Base-by-base conservation (phyloP, 2,888 invertebrate genomes). In the Emesis russula region DNA sequence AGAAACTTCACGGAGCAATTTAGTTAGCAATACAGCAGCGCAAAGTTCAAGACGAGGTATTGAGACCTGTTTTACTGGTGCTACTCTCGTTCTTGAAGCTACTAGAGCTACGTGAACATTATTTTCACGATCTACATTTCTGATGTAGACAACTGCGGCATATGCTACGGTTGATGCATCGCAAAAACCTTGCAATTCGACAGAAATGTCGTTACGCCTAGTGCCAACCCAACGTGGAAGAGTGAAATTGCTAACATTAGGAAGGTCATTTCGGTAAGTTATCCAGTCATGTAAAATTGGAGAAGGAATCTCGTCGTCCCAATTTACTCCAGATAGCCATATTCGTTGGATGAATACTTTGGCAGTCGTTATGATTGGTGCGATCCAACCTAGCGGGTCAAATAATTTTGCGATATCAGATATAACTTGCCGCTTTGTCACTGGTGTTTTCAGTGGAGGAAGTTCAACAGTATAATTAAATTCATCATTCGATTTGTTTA, bases 271-370 rank as follows among this genome's bases (percentile, higher is more conserved):
- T 41, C 44, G 44, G 11, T 11, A 44, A 13, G 44, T 11, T 2
- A 44, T 44, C 44, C 44, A 44, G 3, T 44, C 44, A 2, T 13
- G 11, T 44, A 13, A 44, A 13, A 44, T 44, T 44, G 11, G 13
- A 44, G 9, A 9, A 9, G 44, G 13, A 13, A 44, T 11, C 13
- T 13, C 44, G 11, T 44, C 44, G 13, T 44, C 44, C 96, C 96
- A 96, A 0, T 33, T 86, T 15, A 93, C 58, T 3, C 95, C 95
- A 0, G 91, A 48, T 15, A 95, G 41, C 96, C 96, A 96, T 0
- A 96, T 68, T 71, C 89, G 93, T 82, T 96, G 96, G 3, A 96
- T 44, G 13, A 44, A 13, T 44, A 44, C 1, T 11, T 44, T 44
- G 13, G 44, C 44, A 2, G 41, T 41, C 9, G 38, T 41, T 7